These are phyloP conservation scores for Microcebus ravelobensis DNA, from an alignment of 2,113 vertebrate species.

Conservation along the genomic window DNA sequence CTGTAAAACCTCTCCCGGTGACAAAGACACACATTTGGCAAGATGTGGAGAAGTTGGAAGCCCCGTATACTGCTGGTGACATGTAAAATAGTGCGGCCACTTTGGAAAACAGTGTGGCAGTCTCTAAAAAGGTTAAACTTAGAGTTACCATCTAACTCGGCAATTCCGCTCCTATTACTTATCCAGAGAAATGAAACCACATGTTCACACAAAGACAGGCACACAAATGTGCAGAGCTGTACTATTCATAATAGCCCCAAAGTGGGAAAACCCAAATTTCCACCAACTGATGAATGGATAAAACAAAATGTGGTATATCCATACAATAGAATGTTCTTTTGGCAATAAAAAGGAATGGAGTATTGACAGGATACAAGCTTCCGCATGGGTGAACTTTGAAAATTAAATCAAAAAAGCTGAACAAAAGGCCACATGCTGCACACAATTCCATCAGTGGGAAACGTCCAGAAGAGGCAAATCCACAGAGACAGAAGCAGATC, in stretches of 20 bases:
- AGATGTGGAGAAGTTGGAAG: neutral
- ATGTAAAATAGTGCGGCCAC: neutral
- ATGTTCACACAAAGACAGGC: neutral
- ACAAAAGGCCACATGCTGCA: accelerated
- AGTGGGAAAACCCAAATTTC: neutral
- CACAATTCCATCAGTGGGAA: neutral
- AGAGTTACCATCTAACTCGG: neutral
- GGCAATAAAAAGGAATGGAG: neutral
- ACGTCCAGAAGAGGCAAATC: neutral
- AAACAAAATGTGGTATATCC: neutral
- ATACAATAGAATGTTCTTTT: neutral
- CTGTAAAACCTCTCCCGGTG: neutral
- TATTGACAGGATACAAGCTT: neutral
- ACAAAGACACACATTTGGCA: neutral
- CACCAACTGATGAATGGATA: neutral
- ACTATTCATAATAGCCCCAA: neutral
- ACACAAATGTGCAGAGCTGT: neutral
- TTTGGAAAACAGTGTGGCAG: neutral
- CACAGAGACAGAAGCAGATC: neutral
- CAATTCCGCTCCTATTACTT: neutral
- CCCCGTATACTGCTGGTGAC: neutral
- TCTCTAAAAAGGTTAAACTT: neutral
- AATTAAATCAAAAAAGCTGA: neutral
- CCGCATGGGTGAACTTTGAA: neutral
- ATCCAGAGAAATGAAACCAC: neutral